A percentile compares a stretch with the other conserved stretches of the same genome.
Conservation (phyloP, 1,140 invertebrate species). For the Calephelis virginiensis region DNA sequence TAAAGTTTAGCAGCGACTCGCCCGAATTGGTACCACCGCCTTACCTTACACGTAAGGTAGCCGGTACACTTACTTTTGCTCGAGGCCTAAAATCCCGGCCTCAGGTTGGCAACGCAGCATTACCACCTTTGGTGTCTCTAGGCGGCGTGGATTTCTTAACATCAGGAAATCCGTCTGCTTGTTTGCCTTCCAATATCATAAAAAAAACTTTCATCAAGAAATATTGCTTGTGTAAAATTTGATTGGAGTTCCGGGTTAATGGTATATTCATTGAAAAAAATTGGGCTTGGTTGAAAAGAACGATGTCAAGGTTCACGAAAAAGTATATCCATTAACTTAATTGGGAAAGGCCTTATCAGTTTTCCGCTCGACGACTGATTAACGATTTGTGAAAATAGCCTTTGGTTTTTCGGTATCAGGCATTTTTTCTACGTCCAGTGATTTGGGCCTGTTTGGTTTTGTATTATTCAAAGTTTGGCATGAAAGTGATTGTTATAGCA, state of each 20-base stretch:
- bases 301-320: constrained; percentile 22
- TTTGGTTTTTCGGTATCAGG: constrained; percentile 30
- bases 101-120: too few species aligned
- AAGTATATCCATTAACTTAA: constrained; percentile 47
- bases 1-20: too few species aligned
- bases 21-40: too few species aligned
- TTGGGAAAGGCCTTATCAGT: constrained; percentile 61
- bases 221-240: not conserved
- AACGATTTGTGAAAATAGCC: constrained; percentile 61
- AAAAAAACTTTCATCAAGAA: too few species aligned
- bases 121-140: too few species aligned
- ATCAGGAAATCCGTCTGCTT: too few species aligned
- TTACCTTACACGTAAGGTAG: too few species aligned
- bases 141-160: too few species aligned
- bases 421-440: constrained; percentile 27
- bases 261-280: constrained; percentile 10
- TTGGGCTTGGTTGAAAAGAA: not conserved
- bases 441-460: constrained; percentile 12
- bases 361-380: constrained; percentile 56
- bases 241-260: not conserved
- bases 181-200: too few species aligned
- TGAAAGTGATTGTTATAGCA: too few species aligned
- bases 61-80: too few species aligned
- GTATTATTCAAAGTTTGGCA: constrained; percentile 3
- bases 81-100: too few species aligned